Evolutionary conservation across 2,888 invertebrate genomes (phyloP), one percentile per base, ranked within the genome.

Genomic region (Melanargia galathea): DNA sequence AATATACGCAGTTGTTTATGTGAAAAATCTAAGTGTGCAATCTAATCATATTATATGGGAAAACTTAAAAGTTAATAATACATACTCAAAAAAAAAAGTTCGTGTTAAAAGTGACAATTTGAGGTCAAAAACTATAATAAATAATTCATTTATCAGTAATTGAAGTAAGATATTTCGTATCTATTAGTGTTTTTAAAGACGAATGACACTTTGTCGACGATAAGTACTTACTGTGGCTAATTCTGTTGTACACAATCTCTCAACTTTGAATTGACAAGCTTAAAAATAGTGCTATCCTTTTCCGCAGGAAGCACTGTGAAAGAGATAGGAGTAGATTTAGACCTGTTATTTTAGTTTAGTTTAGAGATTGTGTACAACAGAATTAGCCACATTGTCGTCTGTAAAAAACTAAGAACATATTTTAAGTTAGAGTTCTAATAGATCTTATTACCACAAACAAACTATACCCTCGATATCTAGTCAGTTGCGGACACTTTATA

Each of bases 1-100:
- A 11, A 20, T 11, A 1, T 20, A 6, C 13, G 48, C 24, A 48
- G 26, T 24, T 13, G 13, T 48, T n/a, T 13, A n/a, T 13, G n/a
- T 8, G 7, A n/a, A 13, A 26, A 33, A 58, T 18, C 48, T 30
- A 35, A 52, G 35, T 45, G 57, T 55, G 43, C 55, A 58, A 52
- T 8, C 7, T 52, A 52, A 18, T 46, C 20, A 16, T 4, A 13
- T 48, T 26, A 10, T 30, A n/a, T 46, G 10, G 13, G 13, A 22
- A 49, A 35, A 52, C 13, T 35, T 13, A 35, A 35, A 33, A 20
- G 18, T 33, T 11, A 18, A 33, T 1, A 10, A 18, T 20, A 20
- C 11, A 2, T 20, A 35, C 33, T 52, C 20, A 33, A 35, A 13
- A 20, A 1, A 16, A 49, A 22, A 33, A 35, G 5, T 52, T 13